These are phyloP conservation scores for Grus americana DNA, from an alignment of 2,113 vertebrate genomes.

Conservation along the genomic window DNA sequence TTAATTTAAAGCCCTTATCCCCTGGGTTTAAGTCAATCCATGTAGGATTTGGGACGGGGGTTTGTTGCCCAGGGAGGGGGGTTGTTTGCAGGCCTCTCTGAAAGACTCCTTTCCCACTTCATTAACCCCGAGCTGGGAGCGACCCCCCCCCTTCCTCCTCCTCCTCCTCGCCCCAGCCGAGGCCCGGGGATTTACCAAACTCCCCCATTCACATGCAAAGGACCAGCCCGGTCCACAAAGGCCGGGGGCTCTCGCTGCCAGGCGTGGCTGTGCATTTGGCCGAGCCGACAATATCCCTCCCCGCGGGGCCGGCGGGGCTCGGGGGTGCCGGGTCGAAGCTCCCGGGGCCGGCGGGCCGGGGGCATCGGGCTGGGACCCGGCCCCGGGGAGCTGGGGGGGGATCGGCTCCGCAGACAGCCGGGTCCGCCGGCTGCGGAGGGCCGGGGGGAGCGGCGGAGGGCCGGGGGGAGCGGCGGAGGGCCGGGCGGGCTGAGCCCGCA, in stretches of 20 bases:
- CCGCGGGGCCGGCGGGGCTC: not conserved
- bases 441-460: not conserved
- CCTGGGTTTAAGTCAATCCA: conserved; percentile 90
- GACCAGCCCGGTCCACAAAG: conserved; percentile 73
- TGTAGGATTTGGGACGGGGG: conserved; percentile 81
- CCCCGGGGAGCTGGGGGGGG: not conserved
- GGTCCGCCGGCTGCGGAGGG: not conserved
- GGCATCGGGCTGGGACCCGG: not conserved
- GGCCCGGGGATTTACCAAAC: conserved; percentile 86
- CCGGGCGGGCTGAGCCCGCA: conserved; percentile 69
- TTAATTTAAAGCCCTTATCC: conserved; percentile 98
- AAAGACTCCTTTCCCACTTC: conserved; percentile 96
- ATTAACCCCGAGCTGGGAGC: conserved; percentile 96
- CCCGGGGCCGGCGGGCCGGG: not conserved
- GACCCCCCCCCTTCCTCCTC: conserved; percentile 67
- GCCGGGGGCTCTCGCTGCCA: conserved; percentile 73
- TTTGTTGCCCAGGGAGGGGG: conserved; percentile 60
- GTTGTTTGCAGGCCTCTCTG: conserved; percentile 89
- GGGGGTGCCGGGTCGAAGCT: not conserved
- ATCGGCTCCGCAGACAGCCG: not conserved
- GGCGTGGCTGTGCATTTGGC: conserved; percentile 86
- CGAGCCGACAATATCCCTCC: conserved; percentile 31
- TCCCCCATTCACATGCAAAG: conserved; percentile 94
- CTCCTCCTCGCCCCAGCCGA: conserved; percentile 61
- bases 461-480: too few species aligned